Base-by-base conservation (phyloP, 2,888 invertebrate genomes). In the Sisyra nigra region DNA sequence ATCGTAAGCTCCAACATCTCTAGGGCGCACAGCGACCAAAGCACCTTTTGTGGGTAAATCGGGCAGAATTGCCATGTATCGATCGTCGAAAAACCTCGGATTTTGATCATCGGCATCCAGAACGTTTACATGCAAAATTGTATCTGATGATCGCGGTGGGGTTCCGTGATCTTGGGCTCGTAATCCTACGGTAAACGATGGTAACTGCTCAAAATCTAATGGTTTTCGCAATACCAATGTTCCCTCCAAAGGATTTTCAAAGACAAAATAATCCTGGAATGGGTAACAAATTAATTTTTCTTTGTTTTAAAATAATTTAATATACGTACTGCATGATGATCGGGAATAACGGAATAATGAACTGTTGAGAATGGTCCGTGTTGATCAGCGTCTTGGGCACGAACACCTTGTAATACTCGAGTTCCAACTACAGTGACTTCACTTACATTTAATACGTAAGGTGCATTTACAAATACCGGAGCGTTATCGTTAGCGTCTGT, bases 51-150 rank as follows among this genome's bases (percentile, higher is more conserved):
- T 62, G 0, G 72, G 70, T 41, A 72, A 69, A 7, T 72, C 69
- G 0, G 83, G 80, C 43, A 91, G 54, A 6, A 72, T 63, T 0
- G 83, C 76, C 34, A 73, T 72, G 42, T 61, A 62, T 48, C 82
- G 74, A 37, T 87, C 83, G 47, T 78, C 73, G 7, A 71, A 56
- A 57, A 89, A 91, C 53, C 72, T 73, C 0, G 91, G 91, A 66
- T 91, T 91, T 64, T 91, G 89, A 61, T 91, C 91, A 55, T 91
- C 91, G 0, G 89, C 88, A 59, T 91, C 91, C 15, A 86, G 74
- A 35, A 91, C 80, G 48, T 80, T 76, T 1, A 92, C 81, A 3
- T 72, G 71, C 3, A 92, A 69, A 19, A 70, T 63, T 0, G 89
- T 82, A 54, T 86, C 83, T 32, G 80, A 77, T 54, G 73, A 74